Percentiles rank a stretch among this genome's conserved stretches.
Evolutionary conservation across 2,113 vertebrate species (phyloP).

Genomic region (Aramus guarauna): DNA sequence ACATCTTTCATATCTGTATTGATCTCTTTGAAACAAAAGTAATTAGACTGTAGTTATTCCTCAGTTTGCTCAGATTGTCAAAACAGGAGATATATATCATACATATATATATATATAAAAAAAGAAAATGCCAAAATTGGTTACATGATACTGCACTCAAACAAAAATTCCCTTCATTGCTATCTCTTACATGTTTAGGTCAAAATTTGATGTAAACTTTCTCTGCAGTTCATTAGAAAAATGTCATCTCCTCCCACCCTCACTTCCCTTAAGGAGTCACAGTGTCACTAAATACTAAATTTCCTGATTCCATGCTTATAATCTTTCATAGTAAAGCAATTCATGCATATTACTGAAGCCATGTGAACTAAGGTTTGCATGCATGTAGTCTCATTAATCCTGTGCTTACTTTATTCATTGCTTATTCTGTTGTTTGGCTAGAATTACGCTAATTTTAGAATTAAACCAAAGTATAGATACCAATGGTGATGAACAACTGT

Average conservation of each 20-base stretch:
- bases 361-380: background rate
- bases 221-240: background rate
- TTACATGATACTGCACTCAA: background rate
- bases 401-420: background rate
- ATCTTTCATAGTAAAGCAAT: background rate
- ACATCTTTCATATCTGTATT: background rate
- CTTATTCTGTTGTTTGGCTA: background rate
- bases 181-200: background rate
- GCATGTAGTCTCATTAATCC: background rate
- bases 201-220: background rate
- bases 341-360: background rate
- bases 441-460: background rate
- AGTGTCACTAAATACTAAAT: background rate
- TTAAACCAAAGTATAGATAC: background rate
- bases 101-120: background rate
- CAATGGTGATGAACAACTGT: background rate
- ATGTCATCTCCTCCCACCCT: background rate
- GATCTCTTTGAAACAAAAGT: background rate
- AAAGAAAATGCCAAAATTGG: background rate
- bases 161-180: background rate
- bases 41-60: background rate
- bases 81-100: background rate
- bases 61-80: background rate
- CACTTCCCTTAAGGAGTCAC: background rate
- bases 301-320: background rate